These are phyloP conservation scores for Hippoglossus stenolepis DNA, from an alignment of 2,113 vertebrate species.

Conservation along the genomic window DNA sequence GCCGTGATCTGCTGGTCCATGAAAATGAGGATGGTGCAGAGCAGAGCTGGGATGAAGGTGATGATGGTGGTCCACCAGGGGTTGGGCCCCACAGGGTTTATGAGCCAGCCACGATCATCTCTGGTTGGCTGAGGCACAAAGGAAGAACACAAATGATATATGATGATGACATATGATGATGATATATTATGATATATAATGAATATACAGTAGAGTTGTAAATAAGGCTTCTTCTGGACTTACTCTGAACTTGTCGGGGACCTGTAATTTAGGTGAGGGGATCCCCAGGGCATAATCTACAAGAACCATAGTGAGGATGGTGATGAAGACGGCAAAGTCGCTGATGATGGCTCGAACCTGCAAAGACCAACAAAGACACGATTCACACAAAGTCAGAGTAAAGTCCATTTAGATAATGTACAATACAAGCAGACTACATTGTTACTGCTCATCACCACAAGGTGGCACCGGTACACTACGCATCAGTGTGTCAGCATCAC, in stretches of 20 bases:
- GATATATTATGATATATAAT: no score
- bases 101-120: conserved; percentile 96
- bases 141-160: background rate
- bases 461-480: conserved; percentile 40
- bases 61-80: conserved; percentile 98
- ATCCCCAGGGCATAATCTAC: conserved; percentile 94
- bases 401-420: no score
- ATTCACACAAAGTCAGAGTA: no score
- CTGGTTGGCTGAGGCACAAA: conserved; percentile 88
- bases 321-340: conserved; percentile 98
- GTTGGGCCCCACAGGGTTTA: conserved; percentile 95
- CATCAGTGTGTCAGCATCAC: conserved; percentile 29
- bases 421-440: background rate
- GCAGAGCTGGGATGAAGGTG: conserved; percentile 91
- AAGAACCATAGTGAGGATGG: conserved; percentile 95
- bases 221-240: conserved; percentile 30
- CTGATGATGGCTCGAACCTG: conserved; percentile 96
- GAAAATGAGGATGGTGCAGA: conserved; percentile 99
- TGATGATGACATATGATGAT: no score
- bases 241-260: conserved; percentile 98
- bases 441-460: conserved; percentile 33
- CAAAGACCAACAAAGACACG: conserved; percentile 3
- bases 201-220: no score
- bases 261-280: conserved; percentile 96
- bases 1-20: conserved; percentile 99